These are phyloP conservation scores for Lepidurus packardi DNA, from an alignment of 1,140 invertebrate species.

Conservation along the genomic window DNA sequence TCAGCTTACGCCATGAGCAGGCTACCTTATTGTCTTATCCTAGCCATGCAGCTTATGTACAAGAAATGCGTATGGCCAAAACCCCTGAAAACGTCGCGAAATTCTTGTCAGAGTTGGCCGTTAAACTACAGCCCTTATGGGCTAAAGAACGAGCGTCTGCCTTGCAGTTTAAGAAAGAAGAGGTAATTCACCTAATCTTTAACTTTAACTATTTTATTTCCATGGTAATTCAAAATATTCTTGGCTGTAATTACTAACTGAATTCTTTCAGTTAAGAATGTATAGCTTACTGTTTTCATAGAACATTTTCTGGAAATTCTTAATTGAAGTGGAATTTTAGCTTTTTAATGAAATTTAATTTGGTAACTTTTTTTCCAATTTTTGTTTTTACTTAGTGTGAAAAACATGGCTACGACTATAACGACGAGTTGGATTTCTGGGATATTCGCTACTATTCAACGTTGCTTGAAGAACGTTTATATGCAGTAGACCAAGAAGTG, in stretches of 20 bases:
- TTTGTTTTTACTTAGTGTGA: conserved; percentile 45
- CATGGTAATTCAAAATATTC: neutral
- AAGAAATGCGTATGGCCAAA: conserved; percentile 53
- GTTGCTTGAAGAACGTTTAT: conserved; percentile 49
- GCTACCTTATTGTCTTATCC: conserved; percentile 49
- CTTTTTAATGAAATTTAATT: neutral
- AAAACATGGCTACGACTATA: conserved; percentile 46
- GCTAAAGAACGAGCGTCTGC: conserved; percentile 46
- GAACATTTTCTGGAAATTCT: neutral
- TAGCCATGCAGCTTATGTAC: conserved; percentile 48
- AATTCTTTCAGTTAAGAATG: neutral
- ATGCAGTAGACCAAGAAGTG: conserved; percentile 51
- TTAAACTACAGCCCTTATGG: conserved; percentile 48
- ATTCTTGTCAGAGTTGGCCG: conserved; percentile 48
- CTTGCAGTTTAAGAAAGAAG: conserved; percentile 50
- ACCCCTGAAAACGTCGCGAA: conserved; percentile 46
- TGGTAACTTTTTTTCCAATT: neutral
- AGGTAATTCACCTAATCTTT: conserved; percentile 40
- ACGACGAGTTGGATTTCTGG: conserved; percentile 49
- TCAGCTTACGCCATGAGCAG: conserved; percentile 49
- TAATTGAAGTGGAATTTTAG: neutral
- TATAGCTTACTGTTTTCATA: neutral
- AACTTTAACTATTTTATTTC: neutral
- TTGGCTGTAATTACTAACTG: conserved; percentile 25
- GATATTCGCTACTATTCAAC: conserved; percentile 51